Base-by-base conservation (phyloP, 1,140 invertebrate genomes). In the Halyomorpha halys region DNA sequence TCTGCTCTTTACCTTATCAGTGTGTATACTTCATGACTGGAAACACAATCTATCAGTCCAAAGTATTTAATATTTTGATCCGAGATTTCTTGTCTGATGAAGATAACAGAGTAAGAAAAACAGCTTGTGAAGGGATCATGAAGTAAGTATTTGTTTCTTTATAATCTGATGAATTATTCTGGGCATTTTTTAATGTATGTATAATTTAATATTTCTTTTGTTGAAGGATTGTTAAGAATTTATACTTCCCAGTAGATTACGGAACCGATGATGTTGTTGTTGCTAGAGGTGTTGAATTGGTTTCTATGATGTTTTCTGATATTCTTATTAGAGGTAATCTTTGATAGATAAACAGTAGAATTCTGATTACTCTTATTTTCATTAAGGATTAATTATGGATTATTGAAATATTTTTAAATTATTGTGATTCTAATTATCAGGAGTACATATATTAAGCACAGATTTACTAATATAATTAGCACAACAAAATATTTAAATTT, bases 101-200 rank as follows among this genome's bases (percentile, higher is more conserved):
- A 68, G 90, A 94, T 74, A 80, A 81, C 61, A 79, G 89, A 74
- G 89, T 94, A 9, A 76, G 91, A 62, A 80, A 81, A 69, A 83
- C 88, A 16, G 82, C 88, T 4, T 79, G 84, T 11, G 74, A 77
- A 49, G 78, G 86, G 18, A 79, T 92, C 68, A 75, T 83, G 18
- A 85, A 78, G 88, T 92, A 79, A 78, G 39, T 60, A 39, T 61
- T 30, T 30, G 3, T 5, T 45, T 19, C 8, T 3, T 61, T 47
- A 2, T 18, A 44, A 45, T 45, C 44, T 61, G 34, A 14, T 2
- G 16, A 60, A 3, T 19, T 60, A 13, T 30, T 16, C 4, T 14
- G 15, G 23, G 15, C 4, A 62, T 15, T n/a, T 18, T n/a, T 27
- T 60, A 23, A 44, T 4, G 8, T 16, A 5, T 49, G 27, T 30